These are phyloP conservation scores for Drosophila rellima DNA, from an alignment of 2,888 invertebrate species.

Conservation along the genomic window DNA sequence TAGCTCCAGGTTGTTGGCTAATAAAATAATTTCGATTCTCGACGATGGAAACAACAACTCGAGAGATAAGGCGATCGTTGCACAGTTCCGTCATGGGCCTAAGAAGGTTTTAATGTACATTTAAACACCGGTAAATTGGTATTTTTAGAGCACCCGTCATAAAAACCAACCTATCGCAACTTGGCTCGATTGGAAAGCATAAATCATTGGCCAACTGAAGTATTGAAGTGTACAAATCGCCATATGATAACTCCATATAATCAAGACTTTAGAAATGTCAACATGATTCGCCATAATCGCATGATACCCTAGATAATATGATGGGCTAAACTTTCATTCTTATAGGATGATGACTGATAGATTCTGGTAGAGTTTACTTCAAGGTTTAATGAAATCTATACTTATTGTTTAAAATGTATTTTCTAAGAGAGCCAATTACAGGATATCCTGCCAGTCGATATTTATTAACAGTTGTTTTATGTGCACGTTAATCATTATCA, in stretches of 20 bases:
- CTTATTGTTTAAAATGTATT: too few relatives aligned
- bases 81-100: constrained; percentile 30
- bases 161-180: constrained; percentile 53
- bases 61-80: constrained; percentile 54
- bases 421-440: not conserved
- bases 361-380: too few relatives aligned
- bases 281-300: constrained; percentile 25
- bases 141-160: constrained; percentile 76
- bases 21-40: constrained; percentile 55
- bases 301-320: constrained; percentile 2
- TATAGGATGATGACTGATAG: too few relatives aligned
- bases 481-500: constrained; percentile 22
- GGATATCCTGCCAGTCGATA: constrained; percentile 3
- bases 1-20: constrained; percentile 17
- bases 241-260: constrained; percentile 32
- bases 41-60: constrained; percentile 46
- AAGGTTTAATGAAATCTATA: too few relatives aligned
- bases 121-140: constrained; percentile 78
- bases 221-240: constrained; percentile 26
- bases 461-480: constrained; percentile 22
- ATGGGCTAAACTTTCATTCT: not conserved
- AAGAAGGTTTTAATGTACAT: constrained; percentile 77
- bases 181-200: constrained; percentile 49
- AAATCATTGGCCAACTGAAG: constrained; percentile 62
- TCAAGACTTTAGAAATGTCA: constrained; percentile 7